Conservation (phyloP, 2,113 vertebrate genomes). For the Tursiops truncatus region DNA sequence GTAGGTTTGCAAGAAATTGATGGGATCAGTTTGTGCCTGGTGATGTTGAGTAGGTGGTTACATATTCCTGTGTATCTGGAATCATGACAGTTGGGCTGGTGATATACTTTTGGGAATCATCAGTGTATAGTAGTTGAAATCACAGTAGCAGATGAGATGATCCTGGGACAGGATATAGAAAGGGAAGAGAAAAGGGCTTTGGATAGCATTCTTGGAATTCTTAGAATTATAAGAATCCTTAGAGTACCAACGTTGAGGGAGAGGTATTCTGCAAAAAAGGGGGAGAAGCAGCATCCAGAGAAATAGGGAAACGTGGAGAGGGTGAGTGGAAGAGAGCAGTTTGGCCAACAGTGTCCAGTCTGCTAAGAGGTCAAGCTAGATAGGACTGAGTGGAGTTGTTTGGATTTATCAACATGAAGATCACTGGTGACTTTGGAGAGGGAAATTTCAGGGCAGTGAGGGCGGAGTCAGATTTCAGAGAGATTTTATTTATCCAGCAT, state of each 20-base stretch:
- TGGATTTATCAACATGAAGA: neutral
- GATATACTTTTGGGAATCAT: neutral
- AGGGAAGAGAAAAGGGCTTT: neutral
- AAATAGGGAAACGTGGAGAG: neutral
- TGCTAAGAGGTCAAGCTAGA: neutral
- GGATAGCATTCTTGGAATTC: neutral
- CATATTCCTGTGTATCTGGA: neutral
- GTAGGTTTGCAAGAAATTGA: conserved; percentile 14
- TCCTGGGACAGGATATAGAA: neutral
- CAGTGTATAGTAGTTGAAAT: neutral
- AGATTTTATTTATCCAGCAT: neutral
- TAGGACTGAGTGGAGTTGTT: neutral
- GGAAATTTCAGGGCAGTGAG: neutral
- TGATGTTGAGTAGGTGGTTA: neutral
- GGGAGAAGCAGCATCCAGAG: neutral
- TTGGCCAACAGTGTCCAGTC: neutral
- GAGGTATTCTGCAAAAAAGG: neutral
- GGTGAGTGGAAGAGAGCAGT: neutral
- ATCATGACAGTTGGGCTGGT: neutral
- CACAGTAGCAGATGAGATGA: neutral
- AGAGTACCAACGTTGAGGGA: neutral
- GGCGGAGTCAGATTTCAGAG: conserved; percentile 20
- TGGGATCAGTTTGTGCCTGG: neutral
- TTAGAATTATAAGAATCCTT: neutral
- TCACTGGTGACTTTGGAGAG: neutral